phyloP scores from a whole-genome alignment of 2,113 vertebrate genomes.

The Gopherus flavomarginatus region DNA sequence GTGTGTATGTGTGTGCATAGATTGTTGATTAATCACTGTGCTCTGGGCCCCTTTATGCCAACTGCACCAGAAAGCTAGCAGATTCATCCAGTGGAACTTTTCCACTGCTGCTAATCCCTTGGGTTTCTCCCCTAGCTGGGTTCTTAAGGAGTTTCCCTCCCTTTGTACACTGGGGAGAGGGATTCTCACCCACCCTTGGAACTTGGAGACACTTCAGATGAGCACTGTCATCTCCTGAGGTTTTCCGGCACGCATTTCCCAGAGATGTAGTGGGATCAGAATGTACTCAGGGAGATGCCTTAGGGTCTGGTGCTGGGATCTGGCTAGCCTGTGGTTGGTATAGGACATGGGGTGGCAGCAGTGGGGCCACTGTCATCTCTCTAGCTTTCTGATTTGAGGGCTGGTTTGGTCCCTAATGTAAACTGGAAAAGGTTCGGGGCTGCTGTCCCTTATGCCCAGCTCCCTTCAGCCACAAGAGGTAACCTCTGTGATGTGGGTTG shows the following conservation, averaged over 20 bases:
- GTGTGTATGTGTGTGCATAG: background rate
- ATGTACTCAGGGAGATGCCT: too few species aligned
- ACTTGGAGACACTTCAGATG: background rate
- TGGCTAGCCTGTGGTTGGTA: background rate
- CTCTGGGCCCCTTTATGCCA: background rate
- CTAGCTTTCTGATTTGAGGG: background rate
- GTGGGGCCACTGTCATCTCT: background rate
- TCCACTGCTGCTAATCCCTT: background rate
- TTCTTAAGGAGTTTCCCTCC: too few species aligned
- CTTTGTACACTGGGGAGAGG: background rate
- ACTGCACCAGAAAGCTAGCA: background rate
- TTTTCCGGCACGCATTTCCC: too few species aligned
- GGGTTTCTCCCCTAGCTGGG: too few species aligned
- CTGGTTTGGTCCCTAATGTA: background rate
- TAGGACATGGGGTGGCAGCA: too few species aligned
- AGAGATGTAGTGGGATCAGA: too few species aligned
- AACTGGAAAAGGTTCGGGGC: background rate
- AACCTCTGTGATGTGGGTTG: background rate
- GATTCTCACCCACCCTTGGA: background rate
- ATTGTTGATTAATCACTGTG: background rate
- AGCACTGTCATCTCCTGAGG: background rate
- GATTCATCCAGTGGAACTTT: background rate
- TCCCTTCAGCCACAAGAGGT: background rate
- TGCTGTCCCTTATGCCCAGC: background rate
- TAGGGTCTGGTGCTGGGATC: background rate